Evolutionary conservation across 2,797 vertebrate species (phyloP).

Genomic region (Babyrousa celebensis): DNA sequence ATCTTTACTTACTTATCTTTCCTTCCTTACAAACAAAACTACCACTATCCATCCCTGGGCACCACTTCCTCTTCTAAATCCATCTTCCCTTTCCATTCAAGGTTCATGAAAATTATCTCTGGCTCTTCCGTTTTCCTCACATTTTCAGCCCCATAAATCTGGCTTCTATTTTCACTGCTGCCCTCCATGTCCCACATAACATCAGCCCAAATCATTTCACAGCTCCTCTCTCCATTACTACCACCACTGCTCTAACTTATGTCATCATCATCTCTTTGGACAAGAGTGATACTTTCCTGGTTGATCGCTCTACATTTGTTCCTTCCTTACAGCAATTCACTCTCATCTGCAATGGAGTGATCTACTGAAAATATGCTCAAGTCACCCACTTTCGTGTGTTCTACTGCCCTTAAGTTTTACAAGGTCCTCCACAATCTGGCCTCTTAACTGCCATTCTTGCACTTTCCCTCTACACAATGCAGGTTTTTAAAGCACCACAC

Average conservation of each 20-base stretch:
- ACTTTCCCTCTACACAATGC: not conserved
- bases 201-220: not conserved
- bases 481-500: not conserved
- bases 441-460: not conserved
- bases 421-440: not conserved
- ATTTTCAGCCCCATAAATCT: not conserved
- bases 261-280: not conserved
- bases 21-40: conserved; percentile 19
- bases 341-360: not conserved
- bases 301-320: not conserved
- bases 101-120: conserved; percentile 4
- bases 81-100: not conserved
- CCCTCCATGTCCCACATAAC: not conserved
- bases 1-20: not conserved
- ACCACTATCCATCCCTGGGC: not conserved
- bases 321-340: not conserved
- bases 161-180: not conserved
- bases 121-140: not conserved
- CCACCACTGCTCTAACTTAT: not conserved
- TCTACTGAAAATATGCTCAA: not conserved
- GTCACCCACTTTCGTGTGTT: not conserved
- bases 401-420: not conserved
- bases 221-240: not conserved
- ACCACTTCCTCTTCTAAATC: not conserved
- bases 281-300: not conserved